Evolutionary conservation across 2,888 invertebrate genomes (phyloP).

Genomic region (Pelosia muscerda): DNA sequence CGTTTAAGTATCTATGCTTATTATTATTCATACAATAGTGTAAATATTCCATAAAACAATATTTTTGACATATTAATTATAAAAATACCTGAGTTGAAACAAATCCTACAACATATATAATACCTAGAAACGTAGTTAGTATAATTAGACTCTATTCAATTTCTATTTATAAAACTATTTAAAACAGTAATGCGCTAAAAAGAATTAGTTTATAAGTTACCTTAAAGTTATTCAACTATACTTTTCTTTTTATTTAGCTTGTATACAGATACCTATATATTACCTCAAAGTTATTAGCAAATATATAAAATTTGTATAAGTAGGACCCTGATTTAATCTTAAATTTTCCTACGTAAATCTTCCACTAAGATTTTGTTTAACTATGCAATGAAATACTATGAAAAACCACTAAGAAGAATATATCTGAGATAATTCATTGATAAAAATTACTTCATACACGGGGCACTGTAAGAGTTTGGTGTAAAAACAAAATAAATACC

Average conservation of each 20-base stretch:
- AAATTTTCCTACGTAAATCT: not conserved
- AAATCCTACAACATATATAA: no score
- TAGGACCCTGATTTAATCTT: not conserved
- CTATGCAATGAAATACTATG: no score
- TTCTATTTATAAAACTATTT: not conserved
- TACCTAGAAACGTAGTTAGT: no score
- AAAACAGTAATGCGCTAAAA: not conserved
- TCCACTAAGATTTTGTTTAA: not conserved
- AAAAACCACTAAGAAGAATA: not conserved
- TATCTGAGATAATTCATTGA: not conserved
- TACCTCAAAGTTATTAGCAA: not conserved
- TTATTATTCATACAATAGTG: no score
- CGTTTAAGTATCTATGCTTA: no score
- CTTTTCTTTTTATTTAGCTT: constrained; percentile 2
- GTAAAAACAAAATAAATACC: not conserved
- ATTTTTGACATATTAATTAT: no score
- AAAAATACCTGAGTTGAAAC: no score
- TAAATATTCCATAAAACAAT: no score
- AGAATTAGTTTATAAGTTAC: not conserved
- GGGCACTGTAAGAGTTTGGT: not conserved
- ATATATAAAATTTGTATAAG: not conserved
- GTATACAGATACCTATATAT: not conserved
- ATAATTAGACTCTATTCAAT: not conserved
- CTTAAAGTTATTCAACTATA: not conserved
- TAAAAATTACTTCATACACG: not conserved